A percentile compares a stretch with the other conserved stretches of the same genome.
Conservation (phyloP, 2,888 invertebrate species). For the Tipula lateralis region DNA sequence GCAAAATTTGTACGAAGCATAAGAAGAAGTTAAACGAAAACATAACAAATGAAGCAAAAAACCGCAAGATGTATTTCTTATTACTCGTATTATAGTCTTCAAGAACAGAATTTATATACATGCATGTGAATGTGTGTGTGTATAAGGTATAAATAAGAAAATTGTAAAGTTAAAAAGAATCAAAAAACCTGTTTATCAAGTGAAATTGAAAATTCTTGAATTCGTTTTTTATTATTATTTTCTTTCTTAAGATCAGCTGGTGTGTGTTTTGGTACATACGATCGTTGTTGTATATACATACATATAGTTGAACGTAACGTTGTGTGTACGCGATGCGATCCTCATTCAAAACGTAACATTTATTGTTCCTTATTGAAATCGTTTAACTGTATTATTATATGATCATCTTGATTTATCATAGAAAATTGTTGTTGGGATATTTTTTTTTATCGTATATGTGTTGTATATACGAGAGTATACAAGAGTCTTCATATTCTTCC, state of each 20-base stretch:
- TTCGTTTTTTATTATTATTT: constrained; percentile 24
- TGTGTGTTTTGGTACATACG: neutral
- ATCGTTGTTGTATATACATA: neutral
- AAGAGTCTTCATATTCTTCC: neutral
- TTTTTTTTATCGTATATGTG: neutral
- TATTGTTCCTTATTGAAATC: neutral
- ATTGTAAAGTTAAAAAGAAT: constrained; percentile 19
- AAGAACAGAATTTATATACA: neutral
- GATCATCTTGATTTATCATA: neutral
- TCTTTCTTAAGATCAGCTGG: constrained; percentile 5
- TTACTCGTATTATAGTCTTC: neutral
- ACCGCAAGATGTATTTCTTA: neutral
- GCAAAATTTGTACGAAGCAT: neutral
- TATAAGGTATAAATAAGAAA: neutral
- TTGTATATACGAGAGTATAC: neutral
- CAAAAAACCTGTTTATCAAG: constrained; percentile 9
- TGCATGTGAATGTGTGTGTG: neutral
- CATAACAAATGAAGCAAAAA: neutral
- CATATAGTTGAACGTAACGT: neutral
- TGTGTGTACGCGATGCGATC: neutral
- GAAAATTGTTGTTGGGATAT: neutral
- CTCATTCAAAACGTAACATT: neutral
- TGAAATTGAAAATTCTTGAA: constrained; percentile 19
- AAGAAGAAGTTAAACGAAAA: constrained; percentile 11
- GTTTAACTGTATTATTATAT: neutral